phyloP scores from a whole-genome alignment of 2,888 invertebrate species.

The Lordiphosa fenestrarum region DNA sequence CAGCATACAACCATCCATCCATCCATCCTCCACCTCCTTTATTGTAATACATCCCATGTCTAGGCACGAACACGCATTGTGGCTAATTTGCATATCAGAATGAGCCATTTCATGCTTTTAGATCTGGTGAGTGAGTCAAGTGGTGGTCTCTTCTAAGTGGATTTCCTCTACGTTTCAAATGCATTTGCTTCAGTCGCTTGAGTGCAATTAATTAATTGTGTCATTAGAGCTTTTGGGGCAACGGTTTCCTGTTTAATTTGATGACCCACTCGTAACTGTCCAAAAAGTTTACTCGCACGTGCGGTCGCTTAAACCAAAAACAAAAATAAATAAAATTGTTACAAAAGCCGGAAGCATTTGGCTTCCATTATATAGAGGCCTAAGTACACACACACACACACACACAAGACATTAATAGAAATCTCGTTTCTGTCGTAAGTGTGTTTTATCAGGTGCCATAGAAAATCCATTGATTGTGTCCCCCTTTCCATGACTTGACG shows the following conservation, averaged over 20 bases:
- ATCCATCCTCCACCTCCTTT: slow-evolving; percentile 10
- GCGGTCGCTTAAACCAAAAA: slow-evolving; percentile 29
- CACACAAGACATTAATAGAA: slow-evolving; percentile 17
- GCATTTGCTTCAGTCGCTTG: slow-evolving; percentile 38
- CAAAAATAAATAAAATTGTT: slow-evolving; percentile 5
- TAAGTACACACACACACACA: slow-evolving; percentile 10
- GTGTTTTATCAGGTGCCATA: slow-evolving; percentile 20
- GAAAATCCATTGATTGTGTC: slow-evolving; percentile 10
- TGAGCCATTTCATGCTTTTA: slow-evolving; percentile 43
- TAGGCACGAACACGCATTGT: slow-evolving; percentile 34
- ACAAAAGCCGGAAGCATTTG: slow-evolving; percentile 56
- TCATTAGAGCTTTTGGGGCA: slow-evolving; percentile 45
- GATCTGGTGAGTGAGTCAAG: slow-evolving; percentile 22
- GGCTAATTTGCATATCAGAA: slow-evolving; percentile 70
- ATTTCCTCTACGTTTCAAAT: slow-evolving; percentile 46
- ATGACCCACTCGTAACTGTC: slow-evolving; percentile 39
- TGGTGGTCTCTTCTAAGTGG: slow-evolving; percentile 34
- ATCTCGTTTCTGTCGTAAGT: slow-evolving; percentile 6
- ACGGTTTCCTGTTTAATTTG: slow-evolving; percentile 57
- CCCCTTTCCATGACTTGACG: slow-evolving; percentile 7
- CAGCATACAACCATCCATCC: neutral
- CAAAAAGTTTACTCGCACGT: slow-evolving; percentile 48
- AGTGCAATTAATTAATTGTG: slow-evolving; percentile 60
- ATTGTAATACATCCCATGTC: slow-evolving; percentile 8
- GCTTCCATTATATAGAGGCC: slow-evolving; percentile 17